These are phyloP conservation scores for Papilio polyxenes DNA, from an alignment of 1,140 invertebrate species.

Conservation along the genomic window DNA sequence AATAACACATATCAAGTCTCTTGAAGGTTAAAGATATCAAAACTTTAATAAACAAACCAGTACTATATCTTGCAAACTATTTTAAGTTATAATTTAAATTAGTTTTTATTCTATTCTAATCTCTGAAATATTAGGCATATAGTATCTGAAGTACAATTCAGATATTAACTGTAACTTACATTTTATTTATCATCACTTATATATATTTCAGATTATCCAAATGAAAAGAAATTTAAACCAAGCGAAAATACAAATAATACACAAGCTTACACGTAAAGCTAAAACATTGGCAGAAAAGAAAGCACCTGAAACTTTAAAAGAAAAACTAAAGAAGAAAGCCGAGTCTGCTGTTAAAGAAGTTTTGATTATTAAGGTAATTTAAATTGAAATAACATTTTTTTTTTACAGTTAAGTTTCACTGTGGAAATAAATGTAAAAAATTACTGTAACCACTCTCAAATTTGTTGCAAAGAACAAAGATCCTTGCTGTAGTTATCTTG, in stretches of 20 bases:
- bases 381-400: neutral
- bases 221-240: conserved; percentile 72
- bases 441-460: neutral
- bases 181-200: neutral
- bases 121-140: too few relatives aligned
- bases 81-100: too few relatives aligned
- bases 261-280: conserved; percentile 73
- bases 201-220: conserved; percentile 66
- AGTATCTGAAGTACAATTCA: too few relatives aligned
- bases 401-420: neutral
- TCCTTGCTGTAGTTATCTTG: too few relatives aligned
- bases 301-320: conserved; percentile 59
- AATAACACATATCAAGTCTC: too few relatives aligned
- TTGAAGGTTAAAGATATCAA: too few relatives aligned
- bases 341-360: conserved; percentile 73
- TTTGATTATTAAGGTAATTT: conserved; percentile 69
- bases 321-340: conserved; percentile 68
- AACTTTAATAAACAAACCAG: too few relatives aligned
- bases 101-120: too few relatives aligned
- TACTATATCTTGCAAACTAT: too few relatives aligned
- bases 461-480: neutral
- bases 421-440: too few relatives aligned
- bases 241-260: conserved; percentile 71
- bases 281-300: conserved; percentile 69
- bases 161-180: too few relatives aligned